Base-by-base conservation (phyloP, 2,888 invertebrate genomes). In the Halictus quadricinctus region DNA sequence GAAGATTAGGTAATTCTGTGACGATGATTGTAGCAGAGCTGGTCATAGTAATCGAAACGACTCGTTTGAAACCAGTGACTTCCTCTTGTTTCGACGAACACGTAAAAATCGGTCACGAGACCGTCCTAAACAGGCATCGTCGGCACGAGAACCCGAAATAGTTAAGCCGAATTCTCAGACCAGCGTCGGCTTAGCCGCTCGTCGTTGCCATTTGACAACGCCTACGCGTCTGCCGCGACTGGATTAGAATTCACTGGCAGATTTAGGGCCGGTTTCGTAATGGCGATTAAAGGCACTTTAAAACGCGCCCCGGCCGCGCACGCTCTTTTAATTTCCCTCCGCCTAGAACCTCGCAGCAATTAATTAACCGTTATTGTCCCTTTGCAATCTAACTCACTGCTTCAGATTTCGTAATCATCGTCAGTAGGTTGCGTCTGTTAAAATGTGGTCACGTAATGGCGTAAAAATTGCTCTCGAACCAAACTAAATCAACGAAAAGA, bases 121-220 rank as follows among this genome's bases (percentile, higher is more conserved):
- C 79, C 83, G 76, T 78, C 72, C 83, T 82, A 82, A 88, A 88
- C 88, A 82, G 84, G 77, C 79, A 83, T 86, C 76, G 84, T n/a
- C 81, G 83, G 78, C 85, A 69, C 87, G 82, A 81, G 81, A 81
- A 86, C 86, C 84, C 81, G 86, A 89, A 89, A 89, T 89, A 89
- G 89, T 88, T 83, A 84, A 88, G 86, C 84, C 86, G 87, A 89
- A 86, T 88, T 86, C 86, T 88, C 84, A 76, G 88, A 86, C 86
- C 87, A 84, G 81, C 87, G 83, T 81, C 87, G 89, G 86, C 88
- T 89, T 88, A 89, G 85, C 64, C 83, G 87, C 60, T 84, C 84
- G 80, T 74, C 86, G 85, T 87, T 89, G 89, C 89, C 87, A 89
- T 89, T 89, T 89, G 88, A 89, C 88, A 89, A 89, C 89, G 88